Conservation (phyloP, 1,140 invertebrate genomes). For the Polypedilum pembai region DNA sequence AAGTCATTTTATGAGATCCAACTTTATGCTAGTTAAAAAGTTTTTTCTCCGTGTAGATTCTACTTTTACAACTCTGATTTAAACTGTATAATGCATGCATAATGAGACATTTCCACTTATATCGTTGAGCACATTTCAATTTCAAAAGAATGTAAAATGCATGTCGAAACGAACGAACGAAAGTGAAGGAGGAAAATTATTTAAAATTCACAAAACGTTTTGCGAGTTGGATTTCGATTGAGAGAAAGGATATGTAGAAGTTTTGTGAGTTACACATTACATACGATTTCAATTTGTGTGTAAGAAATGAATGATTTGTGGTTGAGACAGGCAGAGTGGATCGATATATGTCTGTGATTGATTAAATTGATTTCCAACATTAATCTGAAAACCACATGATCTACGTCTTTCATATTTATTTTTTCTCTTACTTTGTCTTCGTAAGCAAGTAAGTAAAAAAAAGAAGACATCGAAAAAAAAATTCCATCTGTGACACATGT, state of each 20-base stretch:
- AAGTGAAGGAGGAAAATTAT: background rate
- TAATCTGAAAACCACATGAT: constrained; percentile 2
- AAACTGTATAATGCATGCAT: too few relatives aligned
- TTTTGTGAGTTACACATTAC: background rate
- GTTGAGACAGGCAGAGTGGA: background rate
- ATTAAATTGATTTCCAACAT: constrained; percentile 19
- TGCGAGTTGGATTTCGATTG: background rate
- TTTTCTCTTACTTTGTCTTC: too few relatives aligned
- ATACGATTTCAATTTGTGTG: background rate
- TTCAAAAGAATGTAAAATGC: too few relatives aligned
- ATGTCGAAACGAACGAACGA: too few relatives aligned
- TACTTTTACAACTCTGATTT: too few relatives aligned
- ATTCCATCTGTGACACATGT: background rate
- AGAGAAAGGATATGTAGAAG: background rate
- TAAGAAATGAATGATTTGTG: background rate
- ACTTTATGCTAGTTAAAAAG: too few relatives aligned
- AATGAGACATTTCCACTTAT: too few relatives aligned
- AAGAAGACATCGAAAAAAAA: background rate
- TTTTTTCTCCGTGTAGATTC: too few relatives aligned
- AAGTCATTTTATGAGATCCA: too few relatives aligned
- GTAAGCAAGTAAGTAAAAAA: background rate
- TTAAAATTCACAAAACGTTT: constrained; percentile 18
- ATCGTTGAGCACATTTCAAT: too few relatives aligned
- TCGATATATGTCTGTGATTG: background rate
- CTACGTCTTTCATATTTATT: background rate